phyloP scores from a whole-genome alignment of 2,888 invertebrate species.

The Sussaba pulchella region DNA sequence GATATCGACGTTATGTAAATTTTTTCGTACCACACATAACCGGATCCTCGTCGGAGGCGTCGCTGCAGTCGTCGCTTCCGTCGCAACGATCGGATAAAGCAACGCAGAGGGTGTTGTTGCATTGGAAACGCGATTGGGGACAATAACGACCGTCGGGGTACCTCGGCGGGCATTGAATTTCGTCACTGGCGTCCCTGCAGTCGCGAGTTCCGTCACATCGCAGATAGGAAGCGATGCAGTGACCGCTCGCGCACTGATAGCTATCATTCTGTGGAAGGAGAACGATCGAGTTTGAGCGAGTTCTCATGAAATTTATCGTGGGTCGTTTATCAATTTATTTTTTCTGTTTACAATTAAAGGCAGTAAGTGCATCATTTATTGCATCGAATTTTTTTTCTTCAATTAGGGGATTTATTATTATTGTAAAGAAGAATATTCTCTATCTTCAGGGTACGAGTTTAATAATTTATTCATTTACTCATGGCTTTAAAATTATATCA shows the following conservation, averaged over 20 bases:
- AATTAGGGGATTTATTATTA: too few species aligned
- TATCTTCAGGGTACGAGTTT: too few species aligned
- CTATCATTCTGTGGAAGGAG: constrained; percentile 88
- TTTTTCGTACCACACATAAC: constrained; percentile 87
- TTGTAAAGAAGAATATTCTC: too few species aligned
- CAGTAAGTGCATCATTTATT: too few species aligned
- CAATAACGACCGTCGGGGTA: constrained; percentile 96
- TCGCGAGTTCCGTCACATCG: constrained; percentile 96
- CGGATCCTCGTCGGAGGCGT: constrained; percentile 94
- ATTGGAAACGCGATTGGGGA: constrained; percentile 95
- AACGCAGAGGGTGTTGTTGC: constrained; percentile 96
- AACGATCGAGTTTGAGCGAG: background rate
- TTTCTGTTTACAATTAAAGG: too few species aligned
- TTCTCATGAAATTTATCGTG: constrained; percentile 5
- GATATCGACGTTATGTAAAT: too few species aligned
- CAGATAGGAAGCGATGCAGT: constrained; percentile 95
- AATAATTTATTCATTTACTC: too few species aligned
- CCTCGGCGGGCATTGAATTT: constrained; percentile 94
- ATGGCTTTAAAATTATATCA: too few species aligned
- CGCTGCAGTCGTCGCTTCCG: constrained; percentile 96
- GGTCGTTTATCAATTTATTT: too few species aligned
- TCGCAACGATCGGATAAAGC: constrained; percentile 96
- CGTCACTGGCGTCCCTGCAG: constrained; percentile 95
- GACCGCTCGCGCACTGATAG: constrained; percentile 96
- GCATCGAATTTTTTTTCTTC: too few species aligned